These are phyloP conservation scores for Brachionus asplanchnoidis DNA, from an alignment of 1,140 invertebrate species.

Conservation along the genomic window DNA sequence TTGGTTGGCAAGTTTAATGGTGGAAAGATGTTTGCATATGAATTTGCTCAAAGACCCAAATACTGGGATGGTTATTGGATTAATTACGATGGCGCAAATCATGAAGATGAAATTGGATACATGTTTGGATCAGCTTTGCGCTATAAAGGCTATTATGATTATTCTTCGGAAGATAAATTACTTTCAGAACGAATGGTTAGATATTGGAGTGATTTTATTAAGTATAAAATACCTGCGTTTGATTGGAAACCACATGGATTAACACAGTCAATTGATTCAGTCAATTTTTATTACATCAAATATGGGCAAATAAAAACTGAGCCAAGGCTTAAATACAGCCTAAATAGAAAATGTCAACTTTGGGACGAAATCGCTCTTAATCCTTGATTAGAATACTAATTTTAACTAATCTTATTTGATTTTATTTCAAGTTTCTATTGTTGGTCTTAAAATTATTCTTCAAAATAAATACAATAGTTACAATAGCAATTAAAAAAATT, in stretches of 20 bases:
- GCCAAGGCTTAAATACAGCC: neutral
- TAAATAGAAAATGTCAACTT: neutral
- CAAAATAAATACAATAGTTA: no score
- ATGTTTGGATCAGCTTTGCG: slow-evolving; percentile 46
- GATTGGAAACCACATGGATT: neutral
- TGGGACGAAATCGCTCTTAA: neutral
- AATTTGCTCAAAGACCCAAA: slow-evolving; percentile 70
- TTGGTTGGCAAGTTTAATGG: slow-evolving; percentile 65
- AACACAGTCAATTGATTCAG: neutral
- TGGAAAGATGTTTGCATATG: slow-evolving; percentile 80
- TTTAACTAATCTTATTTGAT: neutral
- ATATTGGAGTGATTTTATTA: slow-evolving; percentile 51
- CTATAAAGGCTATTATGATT: neutral
- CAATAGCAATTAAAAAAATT: no score
- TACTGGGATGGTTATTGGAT: neutral
- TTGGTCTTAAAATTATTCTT: no score
- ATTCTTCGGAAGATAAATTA: slow-evolving; percentile 42
- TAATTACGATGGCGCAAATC: slow-evolving; percentile 46
- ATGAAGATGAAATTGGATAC: slow-evolving; percentile 49
- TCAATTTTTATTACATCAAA: neutral
- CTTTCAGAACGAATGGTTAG: slow-evolving; percentile 46
- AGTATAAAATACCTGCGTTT: slow-evolving; percentile 17
- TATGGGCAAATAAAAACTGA: neutral
- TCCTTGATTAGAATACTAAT: neutral
- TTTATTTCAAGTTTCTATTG: neutral